phyloP scores from a whole-genome alignment of 2,797 vertebrate species.

The Perodicticus potto region DNA sequence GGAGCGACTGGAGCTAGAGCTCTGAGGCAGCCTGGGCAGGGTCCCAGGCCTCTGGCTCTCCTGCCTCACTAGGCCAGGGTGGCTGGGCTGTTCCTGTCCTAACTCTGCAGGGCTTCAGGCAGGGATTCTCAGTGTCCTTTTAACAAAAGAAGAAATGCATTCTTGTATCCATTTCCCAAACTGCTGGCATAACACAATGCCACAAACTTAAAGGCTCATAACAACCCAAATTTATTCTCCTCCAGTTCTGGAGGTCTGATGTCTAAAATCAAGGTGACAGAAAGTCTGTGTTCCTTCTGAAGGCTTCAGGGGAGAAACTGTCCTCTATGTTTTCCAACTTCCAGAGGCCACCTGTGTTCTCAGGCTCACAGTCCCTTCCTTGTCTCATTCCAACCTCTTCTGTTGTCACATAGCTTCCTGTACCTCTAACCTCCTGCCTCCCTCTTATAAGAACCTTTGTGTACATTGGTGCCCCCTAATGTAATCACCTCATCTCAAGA shows the following conservation, averaged over 20 bases:
- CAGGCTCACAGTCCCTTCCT: background rate
- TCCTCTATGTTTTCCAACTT: background rate
- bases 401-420: background rate
- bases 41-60: background rate
- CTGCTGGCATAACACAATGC: background rate
- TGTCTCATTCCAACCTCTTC: background rate
- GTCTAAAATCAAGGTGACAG: background rate
- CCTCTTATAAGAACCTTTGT: background rate
- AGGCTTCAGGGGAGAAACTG: background rate
- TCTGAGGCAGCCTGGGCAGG: fast-evolving
- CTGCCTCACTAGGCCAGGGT: background rate
- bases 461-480: background rate
- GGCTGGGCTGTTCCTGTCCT: background rate
- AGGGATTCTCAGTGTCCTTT: background rate
- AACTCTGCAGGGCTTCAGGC: background rate
- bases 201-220: background rate
- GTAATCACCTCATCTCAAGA: background rate
- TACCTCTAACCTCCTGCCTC: background rate
- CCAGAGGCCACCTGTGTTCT: background rate
- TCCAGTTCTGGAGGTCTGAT: background rate
- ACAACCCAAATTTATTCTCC: background rate
- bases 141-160: background rate
- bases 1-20: background rate
- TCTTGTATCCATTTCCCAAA: background rate
- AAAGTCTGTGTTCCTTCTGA: background rate